Base-by-base conservation (phyloP, 1,140 invertebrate genomes). In the Diachasmimorpha longicaudata region DNA sequence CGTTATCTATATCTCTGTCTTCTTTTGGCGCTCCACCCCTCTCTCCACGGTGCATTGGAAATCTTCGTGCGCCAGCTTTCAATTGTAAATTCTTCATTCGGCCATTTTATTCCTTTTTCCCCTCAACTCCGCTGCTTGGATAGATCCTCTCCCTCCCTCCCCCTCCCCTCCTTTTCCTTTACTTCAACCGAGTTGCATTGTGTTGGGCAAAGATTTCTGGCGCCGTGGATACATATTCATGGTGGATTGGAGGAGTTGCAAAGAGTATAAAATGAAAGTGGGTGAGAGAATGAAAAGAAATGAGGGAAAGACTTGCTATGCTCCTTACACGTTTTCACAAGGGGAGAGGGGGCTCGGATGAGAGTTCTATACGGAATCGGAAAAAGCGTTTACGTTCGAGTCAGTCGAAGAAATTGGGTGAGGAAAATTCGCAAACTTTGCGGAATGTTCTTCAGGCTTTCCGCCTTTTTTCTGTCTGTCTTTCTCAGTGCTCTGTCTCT, bases 381-480 rank as follows among this genome's bases (percentile, higher is more conserved):
- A 71, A 71, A 71, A 76, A 76, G 48, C 74, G 69, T 76, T 76
- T 66, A 71, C 55, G 39, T 58, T 67, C 23, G 16, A 76, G n/a
- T 67, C 25, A 37, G 36, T 19, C 19, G 21, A 66, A 63, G 55
- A 76, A 76, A 76, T 76, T 70, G 74, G 63, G 58, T 71, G 69
- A 37, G 70, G 55, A 55, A 69, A 75, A 70, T 70, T 70, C 70
- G 69, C 58, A 76, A 76, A 76, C 31, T 75, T 71, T 21, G 36
- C 39, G 37, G 46, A 66, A 55, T 44, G 58, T 63, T 63, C 14
- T 23, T 55, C 46, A 72, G 39, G n/a, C 46, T 75, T 69, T 69
- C 52, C 44, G 48, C 46, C 23, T 63, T 63, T 63, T 63, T 63
- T 63, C 16, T 52, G 46, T 48, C 46, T 11, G 48, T 52, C 48